Conservation (phyloP, 2,888 invertebrate genomes). For the Diarsia rubi region DNA sequence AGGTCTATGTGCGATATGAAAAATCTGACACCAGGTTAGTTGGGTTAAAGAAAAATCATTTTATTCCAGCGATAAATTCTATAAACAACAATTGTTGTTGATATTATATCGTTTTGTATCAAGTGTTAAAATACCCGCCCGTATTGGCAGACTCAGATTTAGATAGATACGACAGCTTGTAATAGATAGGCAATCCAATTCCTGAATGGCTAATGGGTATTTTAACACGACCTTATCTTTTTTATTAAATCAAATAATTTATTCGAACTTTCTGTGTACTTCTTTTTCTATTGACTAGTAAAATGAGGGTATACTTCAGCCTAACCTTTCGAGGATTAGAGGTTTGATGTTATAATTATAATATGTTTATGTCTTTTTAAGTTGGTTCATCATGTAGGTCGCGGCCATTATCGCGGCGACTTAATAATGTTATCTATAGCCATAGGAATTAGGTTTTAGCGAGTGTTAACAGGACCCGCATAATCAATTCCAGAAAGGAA, state of each 20-base stretch:
- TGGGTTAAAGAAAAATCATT: too few species aligned
- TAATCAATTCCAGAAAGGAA: constrained; percentile 2
- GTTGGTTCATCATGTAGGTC: too few species aligned
- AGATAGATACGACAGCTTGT: not conserved
- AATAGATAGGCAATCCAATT: not conserved
- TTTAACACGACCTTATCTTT: not conserved
- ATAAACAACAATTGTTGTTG: not conserved
- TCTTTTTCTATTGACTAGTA: too few species aligned
- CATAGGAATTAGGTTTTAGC: not conserved
- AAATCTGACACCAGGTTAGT: too few species aligned
- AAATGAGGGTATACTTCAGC: too few species aligned
- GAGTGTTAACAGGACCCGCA: not conserved
- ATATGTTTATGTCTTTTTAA: too few species aligned
- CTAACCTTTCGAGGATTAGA: too few species aligned
- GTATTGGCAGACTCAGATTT: constrained; percentile 1
- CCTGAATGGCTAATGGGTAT: not conserved
- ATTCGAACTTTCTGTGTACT: too few species aligned
- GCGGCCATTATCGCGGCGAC: not conserved
- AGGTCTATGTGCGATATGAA: too few species aligned
- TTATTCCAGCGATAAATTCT: constrained; percentile 6
- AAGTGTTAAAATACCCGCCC: constrained; percentile 8
- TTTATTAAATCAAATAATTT: not conserved
- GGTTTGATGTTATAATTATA: too few species aligned
- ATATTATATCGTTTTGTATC: constrained; percentile 11
- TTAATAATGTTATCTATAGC: not conserved